These are phyloP conservation scores for Drosophila testacea DNA, from an alignment of 2,888 invertebrate genomes.

Conservation along the genomic window DNA sequence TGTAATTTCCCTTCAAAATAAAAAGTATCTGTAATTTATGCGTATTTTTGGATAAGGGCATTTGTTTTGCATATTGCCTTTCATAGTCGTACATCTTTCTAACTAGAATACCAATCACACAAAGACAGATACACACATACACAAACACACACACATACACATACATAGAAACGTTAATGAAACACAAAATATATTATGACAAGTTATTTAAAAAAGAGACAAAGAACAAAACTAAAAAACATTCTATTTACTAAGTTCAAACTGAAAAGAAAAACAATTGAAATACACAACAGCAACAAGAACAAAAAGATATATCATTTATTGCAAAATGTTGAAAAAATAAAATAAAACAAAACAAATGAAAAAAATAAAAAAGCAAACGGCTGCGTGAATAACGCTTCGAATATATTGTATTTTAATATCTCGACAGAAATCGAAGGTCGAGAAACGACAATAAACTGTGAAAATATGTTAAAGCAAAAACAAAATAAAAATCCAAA, in stretches of 20 bases:
- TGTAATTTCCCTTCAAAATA: background rate
- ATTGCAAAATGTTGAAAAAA: slow-evolving; percentile 64
- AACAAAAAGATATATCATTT: slow-evolving; percentile 71
- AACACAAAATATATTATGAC: slow-evolving; percentile 69
- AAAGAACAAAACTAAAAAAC: slow-evolving; percentile 44
- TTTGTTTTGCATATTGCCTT: slow-evolving; percentile 42
- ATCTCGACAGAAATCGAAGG: slow-evolving; percentile 85
- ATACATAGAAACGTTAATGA: slow-evolving; percentile 64
- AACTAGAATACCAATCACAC: slow-evolving; percentile 48
- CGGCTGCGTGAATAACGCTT: slow-evolving; percentile 64
- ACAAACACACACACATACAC: slow-evolving; percentile 1
- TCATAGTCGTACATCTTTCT: slow-evolving; percentile 44
- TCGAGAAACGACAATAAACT: slow-evolving; percentile 86
- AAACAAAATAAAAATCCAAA: slow-evolving; percentile 44
- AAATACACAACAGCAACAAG: slow-evolving; percentile 58
- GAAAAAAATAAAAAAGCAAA: slow-evolving; percentile 49
- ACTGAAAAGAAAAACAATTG: slow-evolving; percentile 62
- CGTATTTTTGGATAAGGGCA: slow-evolving; percentile 30
- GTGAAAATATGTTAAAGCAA: slow-evolving; percentile 83
- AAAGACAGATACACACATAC: slow-evolving; percentile 23
- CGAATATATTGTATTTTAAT: slow-evolving; percentile 83
- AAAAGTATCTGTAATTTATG: background rate
- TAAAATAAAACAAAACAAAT: slow-evolving; percentile 54
- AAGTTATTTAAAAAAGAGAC: slow-evolving; percentile 65
- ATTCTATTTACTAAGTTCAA: slow-evolving; percentile 68